Conservation (phyloP, 2,113 vertebrate species). For the Apus apus region DNA sequence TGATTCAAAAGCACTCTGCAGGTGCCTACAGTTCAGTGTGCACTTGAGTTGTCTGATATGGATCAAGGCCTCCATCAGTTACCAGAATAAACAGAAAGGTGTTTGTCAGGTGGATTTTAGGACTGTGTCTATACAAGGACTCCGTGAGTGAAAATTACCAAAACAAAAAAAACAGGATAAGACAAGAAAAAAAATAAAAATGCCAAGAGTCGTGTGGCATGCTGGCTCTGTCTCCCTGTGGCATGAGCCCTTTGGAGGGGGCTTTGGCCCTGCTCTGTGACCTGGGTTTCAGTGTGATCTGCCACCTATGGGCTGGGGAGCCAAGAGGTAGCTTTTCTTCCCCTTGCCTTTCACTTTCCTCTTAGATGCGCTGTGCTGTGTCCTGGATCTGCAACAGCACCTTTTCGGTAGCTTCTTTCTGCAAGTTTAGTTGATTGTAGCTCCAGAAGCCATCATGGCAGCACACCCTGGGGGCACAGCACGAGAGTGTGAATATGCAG, state of each 20-base stretch:
- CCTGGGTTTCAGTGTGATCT: fast-evolving
- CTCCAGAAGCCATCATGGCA: not conserved
- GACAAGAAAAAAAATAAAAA: not conserved
- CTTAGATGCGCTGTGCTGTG: fast-evolving
- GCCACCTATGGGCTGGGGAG: fast-evolving
- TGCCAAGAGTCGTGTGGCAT: not conserved
- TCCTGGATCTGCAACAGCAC: not conserved
- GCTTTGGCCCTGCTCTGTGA: not conserved
- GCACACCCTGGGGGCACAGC: fast-evolving
- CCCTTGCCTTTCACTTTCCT: not conserved
- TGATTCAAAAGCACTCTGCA: conserved; percentile 2
- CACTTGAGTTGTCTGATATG: not conserved
- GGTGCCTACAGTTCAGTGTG: not conserved
- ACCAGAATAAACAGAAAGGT: not conserved
- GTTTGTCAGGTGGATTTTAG: not conserved
- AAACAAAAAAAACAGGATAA: not conserved
- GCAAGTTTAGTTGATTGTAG: not conserved
- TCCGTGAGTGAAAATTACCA: not conserved
- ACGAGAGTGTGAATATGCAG: fast-evolving
- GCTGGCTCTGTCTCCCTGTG: fast-evolving
- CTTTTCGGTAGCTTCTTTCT: not conserved
- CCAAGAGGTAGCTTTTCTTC: not conserved
- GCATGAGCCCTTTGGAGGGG: not conserved
- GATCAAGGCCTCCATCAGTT: not conserved
- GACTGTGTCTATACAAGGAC: not conserved